Base-by-base conservation (phyloP, 2,888 invertebrate genomes). In the Synanthedon tipuliformis region DNA sequence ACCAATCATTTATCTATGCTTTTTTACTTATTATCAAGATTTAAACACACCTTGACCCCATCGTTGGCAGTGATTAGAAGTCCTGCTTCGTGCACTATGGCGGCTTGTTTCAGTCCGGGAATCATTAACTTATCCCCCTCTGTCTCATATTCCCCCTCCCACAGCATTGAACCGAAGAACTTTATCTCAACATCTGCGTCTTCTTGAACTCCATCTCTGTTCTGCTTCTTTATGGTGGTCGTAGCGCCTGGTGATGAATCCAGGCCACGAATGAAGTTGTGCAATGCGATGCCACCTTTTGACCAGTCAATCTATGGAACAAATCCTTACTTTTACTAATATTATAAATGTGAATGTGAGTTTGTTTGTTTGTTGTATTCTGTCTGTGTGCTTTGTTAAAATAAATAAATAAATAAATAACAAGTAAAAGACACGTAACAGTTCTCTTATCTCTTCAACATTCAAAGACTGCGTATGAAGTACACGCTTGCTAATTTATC, bases 241-340 rank as follows among this genome's bases (percentile, higher is more conserved):
- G 95, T 92, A 0, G 98, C 98, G 0, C 98, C 98, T 0, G 98
- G 98, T 0, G 96, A 95, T 3, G 97, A 97, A 75, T 98, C 98
- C 67, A 97, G 88, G 0, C 95, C 98, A 16, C 98, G 89, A 60
- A 99, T 94, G 72, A 97, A 98, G 77, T 98, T 95, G 85, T 97
- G 98, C 4, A 98, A 84, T n/a, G 90, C 89, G 41, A 88, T 68
- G 0, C 93, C 95, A 0, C 91, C 78, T 75, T 92, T 91, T 0
- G 88, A 85, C 87, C 93, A 92, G 67, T 94, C 90, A 53, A 95
- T 89, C 91, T n/a, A n/a, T 91, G 63, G n/a, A 70, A n/a, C n/a
- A n/a, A n/a, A n/a, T n/a, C n/a, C n/a, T n/a, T n/a, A n/a, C n/a
- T n/a, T n/a, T n/a, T n/a, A n/a, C n/a, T n/a, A n/a, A n/a, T n/a